phyloP scores from a whole-genome alignment of 2,797 vertebrate genomes.

The Menidia menidia region DNA sequence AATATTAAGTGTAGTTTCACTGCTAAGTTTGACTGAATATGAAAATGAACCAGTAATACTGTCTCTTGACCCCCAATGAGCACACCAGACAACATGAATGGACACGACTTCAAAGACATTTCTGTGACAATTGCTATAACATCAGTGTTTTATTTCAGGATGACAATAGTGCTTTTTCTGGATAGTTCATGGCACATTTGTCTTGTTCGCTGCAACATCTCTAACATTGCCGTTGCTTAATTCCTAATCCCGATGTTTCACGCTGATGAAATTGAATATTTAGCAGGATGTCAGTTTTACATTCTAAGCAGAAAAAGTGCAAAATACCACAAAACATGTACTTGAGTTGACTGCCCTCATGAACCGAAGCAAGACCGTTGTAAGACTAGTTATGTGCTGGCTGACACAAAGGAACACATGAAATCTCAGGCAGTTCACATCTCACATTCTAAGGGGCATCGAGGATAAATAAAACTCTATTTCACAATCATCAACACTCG shows the following conservation, averaged over 20 bases:
- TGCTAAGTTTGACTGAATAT: slow-evolving; percentile 79
- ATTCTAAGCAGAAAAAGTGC: slow-evolving; percentile 77
- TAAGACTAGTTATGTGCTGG: slow-evolving; percentile 30
- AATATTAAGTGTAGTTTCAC: slow-evolving; percentile 79
- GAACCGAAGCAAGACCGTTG: slow-evolving; percentile 29
- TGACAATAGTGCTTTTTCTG: slow-evolving; percentile 16
- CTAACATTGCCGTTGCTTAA: not conserved
- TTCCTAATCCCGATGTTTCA: slow-evolving; percentile 33
- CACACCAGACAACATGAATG: slow-evolving; percentile 17
- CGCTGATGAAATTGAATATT: slow-evolving; percentile 13
- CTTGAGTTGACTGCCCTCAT: slow-evolving; percentile 20
- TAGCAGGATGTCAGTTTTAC: slow-evolving; percentile 54
- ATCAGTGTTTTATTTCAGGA: slow-evolving; percentile 25
- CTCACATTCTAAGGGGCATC: slow-evolving; percentile 63
- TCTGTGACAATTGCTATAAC: slow-evolving; percentile 2
- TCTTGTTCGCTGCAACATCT: slow-evolving; percentile 20
- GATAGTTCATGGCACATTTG: slow-evolving; percentile 6
- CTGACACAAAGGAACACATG: slow-evolving; percentile 37
- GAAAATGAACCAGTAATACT: slow-evolving; percentile 39
- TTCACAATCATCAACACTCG: slow-evolving; percentile 74
- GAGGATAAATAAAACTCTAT: slow-evolving; percentile 66
- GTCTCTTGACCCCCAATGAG: slow-evolving; percentile 51
- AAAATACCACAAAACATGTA: slow-evolving; percentile 67
- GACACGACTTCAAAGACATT: slow-evolving; percentile 18
- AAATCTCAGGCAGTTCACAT: slow-evolving; percentile 43